Percentiles rank a stretch among this genome's conserved stretches.
phyloP scores from a whole-genome alignment of 1,140 invertebrate species.

The Epicauta chinensis region DNA sequence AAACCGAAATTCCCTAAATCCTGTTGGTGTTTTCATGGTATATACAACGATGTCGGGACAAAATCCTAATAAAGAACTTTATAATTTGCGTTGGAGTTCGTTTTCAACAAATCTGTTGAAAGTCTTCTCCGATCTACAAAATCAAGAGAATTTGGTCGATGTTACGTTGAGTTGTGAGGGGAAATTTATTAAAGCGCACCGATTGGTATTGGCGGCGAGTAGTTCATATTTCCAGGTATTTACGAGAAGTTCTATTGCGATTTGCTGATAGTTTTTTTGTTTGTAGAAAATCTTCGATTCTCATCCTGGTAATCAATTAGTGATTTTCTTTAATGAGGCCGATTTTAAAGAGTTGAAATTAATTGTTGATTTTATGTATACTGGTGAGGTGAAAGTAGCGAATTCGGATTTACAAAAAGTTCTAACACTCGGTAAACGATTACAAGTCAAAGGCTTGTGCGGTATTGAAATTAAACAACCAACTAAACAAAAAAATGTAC shows the following conservation, averaged over 20 bases:
- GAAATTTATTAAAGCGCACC: conserved; percentile 51
- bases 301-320: conserved; percentile 44
- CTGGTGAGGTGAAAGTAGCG: conserved; percentile 49
- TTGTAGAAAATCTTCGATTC: conserved; percentile 44
- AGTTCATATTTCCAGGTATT: conserved; percentile 51
- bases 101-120: conserved; percentile 49
- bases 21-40: neutral
- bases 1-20: neutral
- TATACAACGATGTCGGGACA: conserved; percentile 5
- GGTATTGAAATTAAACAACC: neutral
- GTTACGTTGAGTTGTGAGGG: conserved; percentile 54
- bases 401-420: conserved; percentile 43
- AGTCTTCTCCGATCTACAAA: conserved; percentile 50
- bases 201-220: conserved; percentile 53
- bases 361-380: conserved; percentile 52
- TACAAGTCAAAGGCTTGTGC: conserved; percentile 46
- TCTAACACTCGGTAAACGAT: conserved; percentile 41
- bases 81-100: conserved; percentile 52
- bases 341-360: conserved; percentile 44
- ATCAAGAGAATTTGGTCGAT: conserved; percentile 48
- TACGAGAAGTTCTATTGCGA: neutral
- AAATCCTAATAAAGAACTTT: conserved; percentile 39
- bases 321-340: conserved; percentile 49
- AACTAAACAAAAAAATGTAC: neutral
- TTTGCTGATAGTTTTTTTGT: conserved; percentile 6